A percentile compares a stretch with the other conserved stretches of the same genome.
These are phyloP conservation scores for Toxotes jaculatrix DNA, from an alignment of 2,113 vertebrate species.

Conservation along the genomic window DNA sequence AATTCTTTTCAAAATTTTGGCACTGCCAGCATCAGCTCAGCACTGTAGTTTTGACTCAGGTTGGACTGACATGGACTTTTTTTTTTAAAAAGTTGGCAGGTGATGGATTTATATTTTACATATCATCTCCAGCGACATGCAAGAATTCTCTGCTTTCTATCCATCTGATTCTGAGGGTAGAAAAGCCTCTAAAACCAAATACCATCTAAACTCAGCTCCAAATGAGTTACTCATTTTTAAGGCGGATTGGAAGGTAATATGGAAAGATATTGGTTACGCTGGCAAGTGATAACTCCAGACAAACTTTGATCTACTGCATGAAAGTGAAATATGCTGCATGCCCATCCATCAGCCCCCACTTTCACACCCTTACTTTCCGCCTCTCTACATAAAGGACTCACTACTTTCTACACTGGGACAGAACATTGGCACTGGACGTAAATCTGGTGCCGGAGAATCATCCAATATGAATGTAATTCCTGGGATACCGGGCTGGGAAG, in stretches of 20 bases:
- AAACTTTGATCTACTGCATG: background rate
- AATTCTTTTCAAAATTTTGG: too few relatives aligned
- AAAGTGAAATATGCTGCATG: background rate
- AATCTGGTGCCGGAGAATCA: background rate
- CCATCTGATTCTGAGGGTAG: background rate
- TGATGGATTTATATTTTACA: background rate
- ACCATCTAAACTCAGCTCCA: too few relatives aligned
- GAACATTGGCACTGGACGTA: background rate
- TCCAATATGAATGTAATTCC: constrained; percentile 23
- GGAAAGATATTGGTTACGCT: background rate
- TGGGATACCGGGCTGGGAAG: background rate
- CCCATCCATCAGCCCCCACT: background rate
- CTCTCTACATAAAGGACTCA: background rate
- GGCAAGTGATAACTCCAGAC: background rate
- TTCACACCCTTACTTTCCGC: background rate
- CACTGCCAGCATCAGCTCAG: too few relatives aligned
- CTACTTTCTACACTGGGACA: background rate
- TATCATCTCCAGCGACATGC: background rate
- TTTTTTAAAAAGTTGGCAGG: background rate
- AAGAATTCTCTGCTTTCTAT: background rate
- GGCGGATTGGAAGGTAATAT: background rate
- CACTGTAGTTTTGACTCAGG: too few relatives aligned
- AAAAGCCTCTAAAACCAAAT: background rate
- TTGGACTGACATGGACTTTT: background rate
- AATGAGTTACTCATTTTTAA: too few relatives aligned